These are phyloP conservation scores for Salminus brasiliensis DNA, from an alignment of 2,113 vertebrate species.

Conservation along the genomic window DNA sequence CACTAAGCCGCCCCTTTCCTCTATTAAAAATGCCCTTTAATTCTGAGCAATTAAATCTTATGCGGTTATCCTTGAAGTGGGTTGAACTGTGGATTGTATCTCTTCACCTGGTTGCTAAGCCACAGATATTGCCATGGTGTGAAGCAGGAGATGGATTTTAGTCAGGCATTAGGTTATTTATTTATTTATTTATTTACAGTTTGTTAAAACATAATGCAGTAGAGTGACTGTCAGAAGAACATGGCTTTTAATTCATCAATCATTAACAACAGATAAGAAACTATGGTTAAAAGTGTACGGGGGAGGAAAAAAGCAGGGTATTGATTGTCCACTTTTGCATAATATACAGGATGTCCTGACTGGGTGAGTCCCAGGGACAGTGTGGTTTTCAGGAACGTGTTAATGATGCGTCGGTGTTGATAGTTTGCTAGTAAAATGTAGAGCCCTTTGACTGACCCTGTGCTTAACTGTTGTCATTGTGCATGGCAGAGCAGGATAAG, in stretches of 20 bases:
- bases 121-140: too few species aligned
- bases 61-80: too few species aligned
- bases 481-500: constrained; percentile 8
- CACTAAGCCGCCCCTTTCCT: too few species aligned
- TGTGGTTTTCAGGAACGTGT: background rate
- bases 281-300: background rate
- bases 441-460: background rate
- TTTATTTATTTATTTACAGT: too few species aligned
- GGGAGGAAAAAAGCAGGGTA: background rate
- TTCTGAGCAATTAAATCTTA: too few species aligned
- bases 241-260: background rate
- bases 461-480: constrained; percentile 10
- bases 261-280: background rate
- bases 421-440: background rate
- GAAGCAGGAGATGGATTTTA: too few species aligned
- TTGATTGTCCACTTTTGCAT: background rate
- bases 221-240: background rate
- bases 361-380: background rate
- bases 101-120: too few species aligned
- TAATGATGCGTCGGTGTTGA: background rate
- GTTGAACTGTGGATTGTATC: too few species aligned
- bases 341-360: background rate
- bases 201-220: background rate
- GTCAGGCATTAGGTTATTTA: too few species aligned
- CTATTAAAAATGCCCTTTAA: too few species aligned